Evolutionary conservation across 2,888 invertebrate species (phyloP).

Genomic region (Papilio elwesi): DNA sequence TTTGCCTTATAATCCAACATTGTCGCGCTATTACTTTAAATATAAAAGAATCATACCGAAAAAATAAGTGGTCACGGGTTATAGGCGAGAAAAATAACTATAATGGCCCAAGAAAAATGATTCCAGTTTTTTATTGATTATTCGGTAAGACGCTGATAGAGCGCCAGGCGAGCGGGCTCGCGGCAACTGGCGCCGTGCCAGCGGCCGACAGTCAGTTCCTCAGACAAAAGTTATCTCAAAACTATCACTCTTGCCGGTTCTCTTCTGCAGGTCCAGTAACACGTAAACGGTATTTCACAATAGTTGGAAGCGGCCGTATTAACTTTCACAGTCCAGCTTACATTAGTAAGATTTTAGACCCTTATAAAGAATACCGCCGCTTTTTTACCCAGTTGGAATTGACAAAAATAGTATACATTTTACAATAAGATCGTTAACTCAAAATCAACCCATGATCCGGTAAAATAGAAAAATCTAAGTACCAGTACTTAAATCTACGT

Average conservation of each 20-base stretch:
- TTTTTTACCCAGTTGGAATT: too few species aligned
- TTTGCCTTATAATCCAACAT: too few species aligned
- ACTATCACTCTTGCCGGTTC: not conserved
- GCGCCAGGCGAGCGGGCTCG: constrained; percentile 3
- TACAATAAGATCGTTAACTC: not conserved
- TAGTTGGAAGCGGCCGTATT: too few species aligned
- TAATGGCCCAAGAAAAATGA: not conserved
- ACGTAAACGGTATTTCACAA: too few species aligned
- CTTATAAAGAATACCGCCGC: too few species aligned
- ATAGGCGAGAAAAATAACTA: too few species aligned
- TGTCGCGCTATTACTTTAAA: too few species aligned
- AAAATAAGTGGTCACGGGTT: too few species aligned
- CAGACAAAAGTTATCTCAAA: constrained; percentile 9
- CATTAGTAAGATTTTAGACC: too few species aligned
- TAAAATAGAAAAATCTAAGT: too few species aligned
- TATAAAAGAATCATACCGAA: too few species aligned
- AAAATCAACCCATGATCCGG: not conserved
- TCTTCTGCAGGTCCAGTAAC: not conserved
- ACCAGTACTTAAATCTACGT: constrained; percentile 49
- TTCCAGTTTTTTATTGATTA: constrained; percentile 25
- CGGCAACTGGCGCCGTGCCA: constrained; percentile 28
- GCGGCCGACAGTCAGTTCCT: constrained; percentile 14
- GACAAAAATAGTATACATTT: not conserved
- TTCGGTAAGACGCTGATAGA: constrained; percentile 4
- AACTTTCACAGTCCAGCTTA: too few species aligned